These are phyloP conservation scores for Argopecten irradians DNA, from an alignment of 1,140 invertebrate species.

Conservation along the genomic window DNA sequence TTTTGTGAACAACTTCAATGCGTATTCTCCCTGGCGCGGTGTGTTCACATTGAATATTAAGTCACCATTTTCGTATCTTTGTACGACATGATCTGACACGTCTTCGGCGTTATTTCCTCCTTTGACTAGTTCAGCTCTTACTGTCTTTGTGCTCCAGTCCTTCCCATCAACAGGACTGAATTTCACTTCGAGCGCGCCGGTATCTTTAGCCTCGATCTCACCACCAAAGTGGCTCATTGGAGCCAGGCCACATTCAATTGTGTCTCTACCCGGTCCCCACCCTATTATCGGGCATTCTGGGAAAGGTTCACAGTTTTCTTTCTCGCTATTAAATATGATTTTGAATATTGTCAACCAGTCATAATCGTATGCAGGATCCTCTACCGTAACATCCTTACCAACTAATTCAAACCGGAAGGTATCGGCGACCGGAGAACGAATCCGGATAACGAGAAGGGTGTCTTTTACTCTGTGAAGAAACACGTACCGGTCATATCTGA, in stretches of 20 bases:
- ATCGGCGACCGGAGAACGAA: slow-evolving; percentile 56
- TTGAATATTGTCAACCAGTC: slow-evolving; percentile 70
- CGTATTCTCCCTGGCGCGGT: slow-evolving; percentile 65
- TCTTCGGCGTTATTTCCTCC: slow-evolving; percentile 43
- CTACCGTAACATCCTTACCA: slow-evolving; percentile 61
- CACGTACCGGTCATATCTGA: slow-evolving; percentile 62
- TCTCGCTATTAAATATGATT: slow-evolving; percentile 54
- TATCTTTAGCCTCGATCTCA: slow-evolving; percentile 54
- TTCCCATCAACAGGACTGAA: slow-evolving; percentile 52
- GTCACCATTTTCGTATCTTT: slow-evolving; percentile 63
- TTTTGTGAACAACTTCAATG: slow-evolving; percentile 59
- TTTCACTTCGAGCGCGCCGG: slow-evolving; percentile 62
- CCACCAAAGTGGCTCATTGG: slow-evolving; percentile 63
- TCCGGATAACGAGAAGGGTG: slow-evolving; percentile 50
- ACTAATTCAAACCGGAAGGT: slow-evolving; percentile 65
- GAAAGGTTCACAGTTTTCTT: slow-evolving; percentile 55
- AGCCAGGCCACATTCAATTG: slow-evolving; percentile 57
- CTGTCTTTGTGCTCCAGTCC: slow-evolving; percentile 50
- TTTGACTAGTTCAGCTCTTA: slow-evolving; percentile 54
- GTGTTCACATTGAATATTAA: slow-evolving; percentile 67
- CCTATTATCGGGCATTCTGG: slow-evolving; percentile 65
- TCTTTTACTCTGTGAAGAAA: slow-evolving; percentile 62
- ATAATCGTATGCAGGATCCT: slow-evolving; percentile 59
- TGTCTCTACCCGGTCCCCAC: slow-evolving; percentile 63
- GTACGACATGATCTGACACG: slow-evolving; percentile 60